Percentiles rank a stretch among this genome's conserved stretches.
phyloP scores from a whole-genome alignment of 1,140 invertebrate genomes.

The honey bee (Apis mellifera) region Amel_HAv3.1 CM009944.2:8937501-8938000 shows the following conservation, averaged over 20 bases:
- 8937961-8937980: too few relatives aligned
- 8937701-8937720: conserved; percentile 50
- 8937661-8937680: conserved; percentile 41
- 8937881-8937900: too few relatives aligned
- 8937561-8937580: conserved; percentile 71
- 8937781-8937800: conserved; percentile 76
- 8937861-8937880: conserved; percentile 45
- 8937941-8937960: too few relatives aligned
- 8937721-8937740: conserved; percentile 25
- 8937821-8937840: conserved; percentile 73
- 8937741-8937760: conserved; percentile 56
- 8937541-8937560: conserved; percentile 70
- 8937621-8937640: conserved; percentile 71
- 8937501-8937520: neutral
- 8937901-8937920: neutral
- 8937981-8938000: conserved; percentile 26
- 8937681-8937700: conserved; percentile 27
- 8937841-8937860: conserved; percentile 51
- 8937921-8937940: neutral
- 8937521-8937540: conserved; percentile 53
- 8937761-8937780: conserved; percentile 75
- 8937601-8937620: conserved; percentile 68
- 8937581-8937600: conserved; percentile 75
- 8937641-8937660: conserved; percentile 71
- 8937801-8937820: conserved; percentile 76